These are phyloP conservation scores for Callorhinus ursinus DNA, from an alignment of 2,113 vertebrate species.

Conservation along the genomic window DNA sequence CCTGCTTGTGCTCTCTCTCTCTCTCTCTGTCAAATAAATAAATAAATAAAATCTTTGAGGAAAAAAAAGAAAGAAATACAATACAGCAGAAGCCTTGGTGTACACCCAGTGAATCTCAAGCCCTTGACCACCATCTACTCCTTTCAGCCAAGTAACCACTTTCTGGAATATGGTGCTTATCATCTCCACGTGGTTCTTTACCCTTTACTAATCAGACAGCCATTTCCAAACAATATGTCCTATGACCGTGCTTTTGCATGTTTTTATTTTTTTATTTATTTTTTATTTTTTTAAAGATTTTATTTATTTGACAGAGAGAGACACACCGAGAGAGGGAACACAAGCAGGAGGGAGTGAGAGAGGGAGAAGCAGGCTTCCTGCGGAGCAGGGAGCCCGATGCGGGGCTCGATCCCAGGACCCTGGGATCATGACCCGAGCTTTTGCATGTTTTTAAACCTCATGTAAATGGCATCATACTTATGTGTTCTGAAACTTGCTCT, in stretches of 20 bases:
- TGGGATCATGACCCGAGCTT: background rate
- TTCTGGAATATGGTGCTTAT: background rate
- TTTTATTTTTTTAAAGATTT: too few relatives aligned
- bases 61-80: background rate
- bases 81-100: background rate
- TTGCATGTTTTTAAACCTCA: background rate
- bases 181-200: background rate
- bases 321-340: too few relatives aligned
- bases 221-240: background rate
- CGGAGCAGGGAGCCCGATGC: too few relatives aligned
- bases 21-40: background rate
- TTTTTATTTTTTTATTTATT: background rate
- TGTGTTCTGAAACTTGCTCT: background rate
- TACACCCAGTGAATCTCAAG: background rate
- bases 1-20: background rate
- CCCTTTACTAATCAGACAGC: background rate
- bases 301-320: too few relatives aligned
- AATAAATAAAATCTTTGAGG: background rate
- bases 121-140: background rate
- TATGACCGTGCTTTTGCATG: background rate
- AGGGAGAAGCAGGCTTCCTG: too few relatives aligned
- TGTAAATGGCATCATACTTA: background rate
- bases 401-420: too few relatives aligned
- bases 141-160: background rate
- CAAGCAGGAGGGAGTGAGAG: too few relatives aligned